Conservation (phyloP, 2,888 invertebrate genomes). For the Julus scandinavius region DNA sequence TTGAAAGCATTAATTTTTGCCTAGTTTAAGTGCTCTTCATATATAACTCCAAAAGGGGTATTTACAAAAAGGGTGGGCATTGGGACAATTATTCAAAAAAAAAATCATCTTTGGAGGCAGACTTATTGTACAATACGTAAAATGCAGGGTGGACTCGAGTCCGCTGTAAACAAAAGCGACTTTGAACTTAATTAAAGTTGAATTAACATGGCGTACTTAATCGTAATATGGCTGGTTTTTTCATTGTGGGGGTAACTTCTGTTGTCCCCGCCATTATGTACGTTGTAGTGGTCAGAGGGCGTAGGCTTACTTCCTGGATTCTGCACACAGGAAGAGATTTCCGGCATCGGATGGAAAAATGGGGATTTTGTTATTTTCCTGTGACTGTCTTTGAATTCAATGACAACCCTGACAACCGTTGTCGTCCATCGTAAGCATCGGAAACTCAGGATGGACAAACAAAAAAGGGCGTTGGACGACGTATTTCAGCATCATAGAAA, state of each 20-base stretch:
- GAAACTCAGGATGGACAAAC: conserved; percentile 16
- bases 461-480: conserved; percentile 25
- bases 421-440: not conserved
- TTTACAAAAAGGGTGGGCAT: not conserved
- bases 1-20: not conserved
- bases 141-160: not conserved
- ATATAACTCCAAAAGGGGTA: conserved; percentile 18
- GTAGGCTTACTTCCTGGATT: conserved; percentile 22
- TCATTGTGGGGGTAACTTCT: not conserved
- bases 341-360: conserved; percentile 17
- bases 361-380: conserved; percentile 33
- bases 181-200: not conserved
- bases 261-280: not conserved
- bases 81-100: not conserved
- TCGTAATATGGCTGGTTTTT: not conserved
- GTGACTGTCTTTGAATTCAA: not conserved
- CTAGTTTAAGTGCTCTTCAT: conserved; percentile 14
- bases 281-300: conserved; percentile 33
- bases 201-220: not conserved
- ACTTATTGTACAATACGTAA: not conserved
- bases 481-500: not conserved
- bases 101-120: not conserved
- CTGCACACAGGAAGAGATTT: not conserved
- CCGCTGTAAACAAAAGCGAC: not conserved
- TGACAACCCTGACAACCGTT: conserved; percentile 17